Percentiles rank a stretch among this genome's conserved stretches.
Conservation (phyloP, 2,888 invertebrate species). For the Temnothorax rugatulus region DNA sequence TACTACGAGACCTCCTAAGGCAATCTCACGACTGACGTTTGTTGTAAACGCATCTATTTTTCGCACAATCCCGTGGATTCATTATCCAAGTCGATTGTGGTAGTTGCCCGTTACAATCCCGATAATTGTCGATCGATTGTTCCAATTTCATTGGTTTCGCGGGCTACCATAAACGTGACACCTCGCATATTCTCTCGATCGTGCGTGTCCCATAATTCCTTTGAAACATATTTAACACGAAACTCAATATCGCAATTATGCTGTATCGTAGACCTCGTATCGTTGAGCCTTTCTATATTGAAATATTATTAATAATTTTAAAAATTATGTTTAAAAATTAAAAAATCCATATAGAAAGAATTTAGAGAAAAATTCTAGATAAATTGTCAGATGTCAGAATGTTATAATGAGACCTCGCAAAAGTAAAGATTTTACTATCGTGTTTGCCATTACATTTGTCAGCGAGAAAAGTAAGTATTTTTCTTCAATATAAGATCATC, state of each 20-base stretch:
- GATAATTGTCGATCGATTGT: constrained; percentile 69
- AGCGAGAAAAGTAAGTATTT: not conserved
- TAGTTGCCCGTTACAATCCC: constrained; percentile 65
- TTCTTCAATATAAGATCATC: constrained; percentile 22
- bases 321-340: constrained; percentile 1
- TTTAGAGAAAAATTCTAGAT: not conserved
- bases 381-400: not conserved
- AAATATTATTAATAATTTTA: not conserved
- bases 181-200: constrained; percentile 24
- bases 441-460: not conserved
- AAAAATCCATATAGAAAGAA: not conserved
- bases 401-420: not conserved
- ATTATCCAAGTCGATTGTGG: constrained; percentile 60
- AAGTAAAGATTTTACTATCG: not conserved
- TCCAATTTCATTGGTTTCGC: constrained; percentile 64
- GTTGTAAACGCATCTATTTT: constrained; percentile 41
- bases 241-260: constrained; percentile 15
- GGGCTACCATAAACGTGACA: constrained; percentile 45
- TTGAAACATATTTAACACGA: constrained; percentile 26
- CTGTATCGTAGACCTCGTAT: not conserved
- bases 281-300: too few relatives aligned
- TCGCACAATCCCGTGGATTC: constrained; percentile 51
- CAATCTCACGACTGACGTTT: constrained; percentile 62
- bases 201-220: not conserved
- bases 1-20: constrained; percentile 55